Conservation (phyloP, 2,888 invertebrate genomes). For the Polymixis lichenea region DNA sequence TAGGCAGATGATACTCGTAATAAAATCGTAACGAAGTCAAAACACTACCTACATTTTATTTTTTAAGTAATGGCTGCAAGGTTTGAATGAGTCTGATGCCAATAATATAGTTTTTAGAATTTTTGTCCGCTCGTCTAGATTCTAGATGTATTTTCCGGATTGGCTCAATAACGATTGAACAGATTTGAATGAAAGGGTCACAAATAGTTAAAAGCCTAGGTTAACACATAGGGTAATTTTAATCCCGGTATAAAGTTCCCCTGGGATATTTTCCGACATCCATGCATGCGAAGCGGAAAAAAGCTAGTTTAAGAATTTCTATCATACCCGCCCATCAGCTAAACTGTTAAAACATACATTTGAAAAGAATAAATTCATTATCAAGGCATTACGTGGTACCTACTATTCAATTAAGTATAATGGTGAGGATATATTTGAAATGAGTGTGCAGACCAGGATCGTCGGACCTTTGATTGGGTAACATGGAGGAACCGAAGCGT, state of each 20-base stretch:
- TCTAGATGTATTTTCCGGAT: too few relatives aligned
- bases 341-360: neutral
- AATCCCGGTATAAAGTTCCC: neutral
- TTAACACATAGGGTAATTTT: neutral
- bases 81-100: too few relatives aligned
- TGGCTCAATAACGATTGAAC: neutral
- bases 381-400: too few relatives aligned
- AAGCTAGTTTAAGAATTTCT: neutral
- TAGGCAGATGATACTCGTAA: too few relatives aligned
- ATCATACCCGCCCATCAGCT: neutral
- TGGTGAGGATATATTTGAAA: neutral
- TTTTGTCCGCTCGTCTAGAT: too few relatives aligned
- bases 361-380: neutral
- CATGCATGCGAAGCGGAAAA: neutral
- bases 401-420: neutral
- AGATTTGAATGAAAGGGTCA: too few relatives aligned
- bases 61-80: too few relatives aligned
- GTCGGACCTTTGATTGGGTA: neutral
- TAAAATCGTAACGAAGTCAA: too few relatives aligned
- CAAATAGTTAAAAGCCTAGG: too few relatives aligned
- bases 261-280: neutral
- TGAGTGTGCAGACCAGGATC: neutral
- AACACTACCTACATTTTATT: too few relatives aligned
- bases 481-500: neutral
- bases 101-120: too few relatives aligned